Base-by-base conservation (phyloP, 2,888 invertebrate species). In the Coenonympha glycerion region DNA sequence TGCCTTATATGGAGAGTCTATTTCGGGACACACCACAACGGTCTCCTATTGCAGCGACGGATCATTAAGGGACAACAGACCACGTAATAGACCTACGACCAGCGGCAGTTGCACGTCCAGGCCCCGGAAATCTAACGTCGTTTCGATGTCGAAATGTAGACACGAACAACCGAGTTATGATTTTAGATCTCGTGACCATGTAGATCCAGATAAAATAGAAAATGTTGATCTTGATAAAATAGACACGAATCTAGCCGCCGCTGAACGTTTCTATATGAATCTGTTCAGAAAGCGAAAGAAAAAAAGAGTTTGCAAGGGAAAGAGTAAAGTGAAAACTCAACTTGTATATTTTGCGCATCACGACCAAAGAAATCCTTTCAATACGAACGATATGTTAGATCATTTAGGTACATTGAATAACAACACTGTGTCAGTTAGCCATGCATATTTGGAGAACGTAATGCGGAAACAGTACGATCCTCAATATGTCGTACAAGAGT, bases 391-490 rank as follows among this genome's bases (percentile, higher is more conserved):
- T 5, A 8, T 28, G 3, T 6, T 48, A 3, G 26, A 24, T 13
- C 24, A 11, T 13, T 40, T 36, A 16, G 19, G 16, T 13, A 26
- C 13, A 45, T 3, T 36, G 6, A 45, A 41, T 19, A 33, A 31
- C 18, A 18, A 15, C 9, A 45, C 13, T 1, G 42, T 52, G 11
- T 37, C 31, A 3, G n/a, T 55, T 3, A 55, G 55, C 42, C 41
- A 39, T 1, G 49, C 64, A 0, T 77, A 73, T 57, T 60, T 79
- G 47, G 52, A 63, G 2, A 64, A 71, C 19, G 59, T 79, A 51
- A 57, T 76, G 9, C 64, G 68, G 39, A 79, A 68, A 49, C 82
- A 82, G 53, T 79, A 79, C 58, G 62, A 62, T 33, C 66, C 70
- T 6, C 61, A 57, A 47, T 53, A 59, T 26, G 62, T 72, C 21